These are phyloP conservation scores for Haemorhous mexicanus DNA, from an alignment of 2,113 vertebrate genomes.

Conservation along the genomic window DNA sequence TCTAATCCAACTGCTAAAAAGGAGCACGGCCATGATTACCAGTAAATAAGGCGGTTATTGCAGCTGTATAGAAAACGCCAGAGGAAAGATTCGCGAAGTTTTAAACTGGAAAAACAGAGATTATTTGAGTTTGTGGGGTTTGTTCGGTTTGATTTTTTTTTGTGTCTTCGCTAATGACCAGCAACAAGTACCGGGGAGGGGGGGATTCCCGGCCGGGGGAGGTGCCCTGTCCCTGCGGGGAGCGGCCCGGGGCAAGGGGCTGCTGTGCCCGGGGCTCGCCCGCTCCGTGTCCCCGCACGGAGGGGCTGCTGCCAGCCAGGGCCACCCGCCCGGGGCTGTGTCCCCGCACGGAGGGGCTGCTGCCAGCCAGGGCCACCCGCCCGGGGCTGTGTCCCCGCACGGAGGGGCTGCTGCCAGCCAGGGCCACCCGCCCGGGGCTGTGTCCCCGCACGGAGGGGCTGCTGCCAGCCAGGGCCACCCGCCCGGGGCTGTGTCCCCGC, in stretches of 20 bases:
- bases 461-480: too few relatives aligned
- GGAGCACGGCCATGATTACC: not conserved
- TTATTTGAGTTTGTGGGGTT: not conserved
- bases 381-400: too few relatives aligned
- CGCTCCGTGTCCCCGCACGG: not conserved
- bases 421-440: too few relatives aligned
- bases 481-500: too few relatives aligned
- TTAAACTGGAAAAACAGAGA: slow-evolving; percentile 14
- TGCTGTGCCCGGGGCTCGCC: not conserved
- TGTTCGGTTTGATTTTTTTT: not conserved
- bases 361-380: too few relatives aligned
- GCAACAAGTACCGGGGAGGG: not conserved
- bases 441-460: not conserved
- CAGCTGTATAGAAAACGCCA: slow-evolving; percentile 8
- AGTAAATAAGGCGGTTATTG: slow-evolving; percentile 29
- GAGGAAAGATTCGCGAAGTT: not conserved
- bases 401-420: too few relatives aligned
- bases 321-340: not conserved
- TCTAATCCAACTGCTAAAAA: slow-evolving; percentile 58
- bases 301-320: too few relatives aligned
- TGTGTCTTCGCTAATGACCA: not conserved
- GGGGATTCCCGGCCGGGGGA: not conserved
- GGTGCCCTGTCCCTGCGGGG: not conserved
- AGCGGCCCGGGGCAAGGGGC: not conserved
- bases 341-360: too few relatives aligned